A percentile compares a stretch with the other conserved stretches of the same genome.
Conservation (phyloP, 23 tunicate genomes). For the Diplosoma virens region DNA sequence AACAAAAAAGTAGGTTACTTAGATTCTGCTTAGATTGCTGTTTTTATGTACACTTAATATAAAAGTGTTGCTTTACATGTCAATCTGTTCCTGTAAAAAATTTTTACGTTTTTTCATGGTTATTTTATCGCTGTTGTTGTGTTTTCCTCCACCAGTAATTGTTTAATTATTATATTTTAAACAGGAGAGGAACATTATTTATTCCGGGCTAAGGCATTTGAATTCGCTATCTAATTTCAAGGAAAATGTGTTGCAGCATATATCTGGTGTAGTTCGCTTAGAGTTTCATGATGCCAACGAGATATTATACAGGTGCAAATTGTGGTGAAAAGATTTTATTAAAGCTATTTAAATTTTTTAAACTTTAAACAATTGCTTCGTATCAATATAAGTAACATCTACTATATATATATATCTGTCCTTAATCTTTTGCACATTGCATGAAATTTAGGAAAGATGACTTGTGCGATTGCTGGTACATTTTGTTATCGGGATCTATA, state of each 20-base stretch:
- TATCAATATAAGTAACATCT: no score
- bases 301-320: conserved; percentile 57
- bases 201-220: conserved; percentile 54
- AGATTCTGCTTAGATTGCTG: neutral
- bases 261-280: conserved; percentile 54
- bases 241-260: conserved; percentile 45
- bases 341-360: no score
- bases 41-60: neutral
- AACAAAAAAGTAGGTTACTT: no score
- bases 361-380: no score
- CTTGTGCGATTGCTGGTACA: conserved; percentile 86
- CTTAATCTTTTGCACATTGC: no score
- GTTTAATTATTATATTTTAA: neutral
- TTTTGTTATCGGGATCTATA: conserved; percentile 86
- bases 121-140: neutral
- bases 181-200: conserved; percentile 71
- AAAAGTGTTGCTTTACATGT: no score
- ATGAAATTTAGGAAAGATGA: conserved; percentile 66
- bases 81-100: no score
- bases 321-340: no score
- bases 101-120: neutral
- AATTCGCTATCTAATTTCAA: conserved; percentile 45
- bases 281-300: conserved; percentile 74
- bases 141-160: neutral
- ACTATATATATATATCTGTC: no score